Evolutionary conservation across 2,888 invertebrate genomes (phyloP), one percentile per base, ranked within the genome.

Genomic region (Patella depressa): DNA sequence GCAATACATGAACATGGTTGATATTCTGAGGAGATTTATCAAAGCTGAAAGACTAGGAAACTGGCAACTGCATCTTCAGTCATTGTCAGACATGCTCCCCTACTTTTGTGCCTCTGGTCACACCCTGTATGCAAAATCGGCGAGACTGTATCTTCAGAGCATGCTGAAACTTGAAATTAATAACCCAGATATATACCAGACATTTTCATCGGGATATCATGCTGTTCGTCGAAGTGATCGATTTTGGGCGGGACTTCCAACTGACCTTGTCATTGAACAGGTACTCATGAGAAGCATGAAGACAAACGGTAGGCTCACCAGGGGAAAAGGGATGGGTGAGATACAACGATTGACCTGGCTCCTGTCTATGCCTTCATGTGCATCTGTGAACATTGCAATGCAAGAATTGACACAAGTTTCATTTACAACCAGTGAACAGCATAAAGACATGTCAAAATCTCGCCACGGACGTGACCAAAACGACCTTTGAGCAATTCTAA

Each of bases 21-120:
- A 72, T 24, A 54, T 80, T 17, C 29, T 79, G 11, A 17, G 70
- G 19, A 15, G 34, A 19, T 72, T 73, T 19, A 57, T 80, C 19
- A 81, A 75, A 74, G 81, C 86, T 12, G 83, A 83, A 59, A 71
- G 83, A 59, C 79, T 72, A 4, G 81, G 81, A 12, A 76, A 85
- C 70, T 84, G 80, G 82, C 24, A 69, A 14, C 77, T 84, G 15
- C 80, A 85, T 55, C 74, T 83, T 34, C 3, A 77, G 45, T 29
- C 81, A 71, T 53, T 85, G 34, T 14, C 72, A 65, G 73, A 79
- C 15, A 85, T 84, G 83, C 69, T 81, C 15, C 83, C 82, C 14
- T 84, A 78, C 75, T 74, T 83, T 29, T 80, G 78, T 59, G 84
- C 84, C 24, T 74, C 81, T 29, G 90, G 91, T 19, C 88, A 92